phyloP scores from a whole-genome alignment of 2,797 vertebrate genomes.

The Gila robusta region DNA sequence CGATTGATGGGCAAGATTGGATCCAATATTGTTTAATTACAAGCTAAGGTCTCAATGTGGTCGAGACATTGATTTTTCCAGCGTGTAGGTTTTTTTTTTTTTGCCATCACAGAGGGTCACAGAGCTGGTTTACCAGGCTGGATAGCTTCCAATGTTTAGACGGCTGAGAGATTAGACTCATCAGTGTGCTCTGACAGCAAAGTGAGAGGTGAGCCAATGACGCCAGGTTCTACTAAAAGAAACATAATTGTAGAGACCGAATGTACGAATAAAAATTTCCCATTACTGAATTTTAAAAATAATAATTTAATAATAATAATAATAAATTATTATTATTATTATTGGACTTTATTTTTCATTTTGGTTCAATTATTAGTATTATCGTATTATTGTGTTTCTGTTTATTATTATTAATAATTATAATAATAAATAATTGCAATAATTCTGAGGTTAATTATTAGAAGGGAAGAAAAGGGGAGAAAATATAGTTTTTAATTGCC shows the following conservation, averaged over 20 bases:
- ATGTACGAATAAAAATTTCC: background rate
- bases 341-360: too few species aligned
- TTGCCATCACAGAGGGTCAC: slow-evolving; percentile 68
- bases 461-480: background rate
- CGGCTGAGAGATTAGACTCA: slow-evolving; percentile 57
- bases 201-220: slow-evolving; percentile 32
- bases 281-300: background rate
- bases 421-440: background rate
- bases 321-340: background rate
- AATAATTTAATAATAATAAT: background rate
- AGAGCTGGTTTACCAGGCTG: slow-evolving; percentile 62
- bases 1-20: slow-evolving; percentile 72
- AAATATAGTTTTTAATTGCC: background rate
- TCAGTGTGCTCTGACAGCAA: slow-evolving; percentile 39
- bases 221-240: slow-evolving; percentile 2
- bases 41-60: slow-evolving; percentile 69
- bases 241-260: background rate
- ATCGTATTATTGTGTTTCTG: too few species aligned
- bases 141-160: slow-evolving; percentile 62
- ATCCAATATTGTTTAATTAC: slow-evolving; percentile 80
- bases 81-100: slow-evolving; percentile 48
- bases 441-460: background rate
- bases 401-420: background rate
- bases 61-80: slow-evolving; percentile 75
- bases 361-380: too few species aligned